Conservation (phyloP, 2,113 vertebrate species). For the Cyprinodon brontotheroides region DNA sequence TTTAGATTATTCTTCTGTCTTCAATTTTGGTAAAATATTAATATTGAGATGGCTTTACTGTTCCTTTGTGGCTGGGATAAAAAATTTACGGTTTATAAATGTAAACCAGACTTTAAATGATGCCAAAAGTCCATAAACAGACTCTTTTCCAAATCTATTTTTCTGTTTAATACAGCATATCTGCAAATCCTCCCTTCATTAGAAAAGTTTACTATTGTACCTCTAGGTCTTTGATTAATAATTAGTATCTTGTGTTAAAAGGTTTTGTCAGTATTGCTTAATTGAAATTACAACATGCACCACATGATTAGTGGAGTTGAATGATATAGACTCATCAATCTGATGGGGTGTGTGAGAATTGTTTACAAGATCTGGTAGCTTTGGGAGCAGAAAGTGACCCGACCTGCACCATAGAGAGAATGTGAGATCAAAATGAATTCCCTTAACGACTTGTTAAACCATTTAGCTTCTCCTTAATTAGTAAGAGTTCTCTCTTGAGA, state of each 20-base stretch:
- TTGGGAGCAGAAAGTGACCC: neutral
- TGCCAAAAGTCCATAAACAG: neutral
- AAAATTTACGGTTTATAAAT: too few relatives aligned
- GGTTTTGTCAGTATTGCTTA: neutral
- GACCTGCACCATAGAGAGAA: neutral
- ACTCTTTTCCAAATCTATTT: neutral
- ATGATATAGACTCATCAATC: neutral
- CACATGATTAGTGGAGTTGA: neutral
- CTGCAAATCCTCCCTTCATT: neutral
- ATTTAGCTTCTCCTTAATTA: neutral
- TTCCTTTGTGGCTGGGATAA: too few relatives aligned
- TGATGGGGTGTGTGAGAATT: neutral
- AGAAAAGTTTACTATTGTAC: neutral
- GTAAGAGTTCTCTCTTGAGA: neutral
- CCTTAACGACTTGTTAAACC: neutral
- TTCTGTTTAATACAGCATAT: neutral
- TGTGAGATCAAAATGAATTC: neutral
- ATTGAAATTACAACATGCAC: neutral
- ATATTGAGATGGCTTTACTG: too few relatives aligned
- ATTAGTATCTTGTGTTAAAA: neutral
- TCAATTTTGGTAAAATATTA: too few relatives aligned
- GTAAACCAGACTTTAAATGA: neutral
- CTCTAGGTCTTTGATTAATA: neutral
- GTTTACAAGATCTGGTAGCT: neutral
- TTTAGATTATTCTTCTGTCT: too few relatives aligned